These are phyloP conservation scores for Leucophenga varia DNA, from an alignment of 1,140 invertebrate genomes.

Conservation along the genomic window DNA sequence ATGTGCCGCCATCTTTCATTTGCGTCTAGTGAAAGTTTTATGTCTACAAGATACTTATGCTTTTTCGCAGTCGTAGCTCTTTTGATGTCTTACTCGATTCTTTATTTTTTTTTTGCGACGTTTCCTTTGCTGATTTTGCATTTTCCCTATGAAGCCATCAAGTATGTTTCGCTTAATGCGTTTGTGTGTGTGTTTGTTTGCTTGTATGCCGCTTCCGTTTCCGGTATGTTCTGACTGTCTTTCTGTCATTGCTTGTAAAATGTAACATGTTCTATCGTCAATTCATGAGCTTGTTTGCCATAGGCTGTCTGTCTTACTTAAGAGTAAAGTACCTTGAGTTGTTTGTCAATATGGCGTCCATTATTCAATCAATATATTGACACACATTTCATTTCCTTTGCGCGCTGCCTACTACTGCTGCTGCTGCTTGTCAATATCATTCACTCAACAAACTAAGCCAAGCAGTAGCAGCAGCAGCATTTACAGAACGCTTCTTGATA, in stretches of 20 bases:
- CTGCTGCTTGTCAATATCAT: neutral
- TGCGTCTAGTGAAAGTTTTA: too few relatives aligned
- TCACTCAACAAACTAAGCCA: too few relatives aligned
- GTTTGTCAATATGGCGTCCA: slow-evolving; percentile 52
- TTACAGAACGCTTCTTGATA: too few relatives aligned
- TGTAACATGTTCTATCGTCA: too few relatives aligned
- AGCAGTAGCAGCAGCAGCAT: too few relatives aligned
- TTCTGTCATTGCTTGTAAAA: neutral
- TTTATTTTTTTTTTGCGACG: too few relatives aligned
- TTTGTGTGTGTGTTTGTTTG: slow-evolving; percentile 3
- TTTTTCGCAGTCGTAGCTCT: slow-evolving; percentile 37
- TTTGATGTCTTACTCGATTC: slow-evolving; percentile 29
- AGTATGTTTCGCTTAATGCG: slow-evolving; percentile 8
- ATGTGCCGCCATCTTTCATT: too few relatives aligned
- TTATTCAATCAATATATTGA: slow-evolving; percentile 54
- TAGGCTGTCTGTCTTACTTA: slow-evolving; percentile 18
- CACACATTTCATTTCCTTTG: slow-evolving; percentile 45
- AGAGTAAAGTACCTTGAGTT: slow-evolving; percentile 46
- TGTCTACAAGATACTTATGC: too few relatives aligned
- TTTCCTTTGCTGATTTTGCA: slow-evolving; percentile 27
- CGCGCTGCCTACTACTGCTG: neutral
- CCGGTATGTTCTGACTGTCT: neutral
- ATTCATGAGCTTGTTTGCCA: too few relatives aligned
- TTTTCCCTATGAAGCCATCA: slow-evolving; percentile 28
- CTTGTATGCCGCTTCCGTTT: neutral